These are phyloP conservation scores for Formica exsecta DNA, from an alignment of 1,140 invertebrate species.

Conservation along the genomic window DNA sequence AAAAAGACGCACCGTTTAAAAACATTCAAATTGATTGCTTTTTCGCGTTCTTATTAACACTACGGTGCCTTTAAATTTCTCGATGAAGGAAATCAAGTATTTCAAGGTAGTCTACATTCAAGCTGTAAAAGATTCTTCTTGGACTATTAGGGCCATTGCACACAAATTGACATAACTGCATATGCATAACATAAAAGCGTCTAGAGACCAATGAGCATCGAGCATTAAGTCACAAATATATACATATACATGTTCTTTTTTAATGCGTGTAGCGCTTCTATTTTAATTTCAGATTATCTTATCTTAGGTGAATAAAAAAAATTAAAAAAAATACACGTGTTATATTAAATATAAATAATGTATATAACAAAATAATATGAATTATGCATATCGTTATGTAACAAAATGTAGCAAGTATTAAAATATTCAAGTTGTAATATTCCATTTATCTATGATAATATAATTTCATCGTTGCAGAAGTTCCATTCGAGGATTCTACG, in stretches of 20 bases:
- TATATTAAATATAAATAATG: not conserved
- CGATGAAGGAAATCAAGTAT: not conserved
- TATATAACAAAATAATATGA: not conserved
- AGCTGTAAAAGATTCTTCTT: not conserved
- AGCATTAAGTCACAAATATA: not conserved
- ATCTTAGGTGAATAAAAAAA: not conserved
- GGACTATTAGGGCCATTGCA: too few species aligned
- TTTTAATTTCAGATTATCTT: not conserved
- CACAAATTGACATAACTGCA: too few species aligned
- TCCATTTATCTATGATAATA: not conserved
- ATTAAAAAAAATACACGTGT: too few species aligned
- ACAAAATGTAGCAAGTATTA: not conserved
- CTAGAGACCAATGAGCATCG: too few species aligned
- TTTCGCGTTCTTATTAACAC: not conserved
- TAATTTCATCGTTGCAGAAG: conserved; percentile 28
- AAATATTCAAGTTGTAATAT: not conserved
- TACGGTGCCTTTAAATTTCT: not conserved
- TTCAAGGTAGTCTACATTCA: conserved; percentile 44
- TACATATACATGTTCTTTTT: not conserved
- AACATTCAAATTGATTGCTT: not conserved
- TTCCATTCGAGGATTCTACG: conserved; percentile 67
- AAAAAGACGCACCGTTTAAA: too few species aligned
- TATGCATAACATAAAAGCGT: too few species aligned
- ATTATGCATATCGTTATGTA: not conserved
- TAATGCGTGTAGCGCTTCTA: not conserved